A percentile compares a stretch with the other conserved stretches of the same genome.
These are phyloP conservation scores for Nomada lathburiana DNA, from an alignment of 2,888 invertebrate species.

Conservation along the genomic window DNA sequence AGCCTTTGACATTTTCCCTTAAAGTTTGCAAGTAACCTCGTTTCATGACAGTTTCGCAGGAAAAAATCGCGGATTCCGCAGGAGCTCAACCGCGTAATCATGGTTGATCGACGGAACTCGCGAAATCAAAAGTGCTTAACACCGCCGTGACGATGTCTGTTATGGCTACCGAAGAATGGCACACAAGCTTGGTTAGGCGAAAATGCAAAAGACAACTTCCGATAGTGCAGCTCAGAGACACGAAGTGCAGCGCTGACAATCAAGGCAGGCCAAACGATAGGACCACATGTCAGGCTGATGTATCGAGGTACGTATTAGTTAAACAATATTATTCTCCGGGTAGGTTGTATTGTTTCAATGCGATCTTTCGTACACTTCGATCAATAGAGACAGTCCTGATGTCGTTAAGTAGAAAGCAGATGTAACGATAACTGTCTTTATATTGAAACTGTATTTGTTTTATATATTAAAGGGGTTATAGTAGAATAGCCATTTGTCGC, in stretches of 20 bases:
- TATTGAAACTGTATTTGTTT: too few relatives aligned
- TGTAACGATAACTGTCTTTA: neutral
- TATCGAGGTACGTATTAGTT: constrained; percentile 39
- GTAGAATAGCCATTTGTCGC: too few relatives aligned
- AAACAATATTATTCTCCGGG: neutral
- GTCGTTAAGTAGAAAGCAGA: too few relatives aligned
- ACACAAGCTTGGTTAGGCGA: constrained; percentile 29
- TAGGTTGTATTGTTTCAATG: neutral
- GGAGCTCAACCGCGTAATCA: neutral
- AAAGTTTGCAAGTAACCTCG: constrained; percentile 49
- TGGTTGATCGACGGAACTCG: neutral
- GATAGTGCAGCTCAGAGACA: constrained; percentile 44
- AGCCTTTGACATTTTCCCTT: constrained; percentile 6
- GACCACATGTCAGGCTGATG: constrained; percentile 58
- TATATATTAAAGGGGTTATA: too few relatives aligned
- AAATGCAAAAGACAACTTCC: constrained; percentile 44
- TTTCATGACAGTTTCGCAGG: constrained; percentile 1
- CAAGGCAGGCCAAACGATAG: constrained; percentile 60
- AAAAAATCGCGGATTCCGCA: constrained; percentile 26
- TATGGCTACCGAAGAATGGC: constrained; percentile 32
- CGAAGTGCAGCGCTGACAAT: constrained; percentile 66
- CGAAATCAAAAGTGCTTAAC: constrained; percentile 4
- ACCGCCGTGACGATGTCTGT: neutral
- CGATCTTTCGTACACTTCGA: neutral
- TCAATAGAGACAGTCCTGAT: too few relatives aligned